Conservation (phyloP, 2,113 vertebrate species). For the Gambusia holbrooki region DNA sequence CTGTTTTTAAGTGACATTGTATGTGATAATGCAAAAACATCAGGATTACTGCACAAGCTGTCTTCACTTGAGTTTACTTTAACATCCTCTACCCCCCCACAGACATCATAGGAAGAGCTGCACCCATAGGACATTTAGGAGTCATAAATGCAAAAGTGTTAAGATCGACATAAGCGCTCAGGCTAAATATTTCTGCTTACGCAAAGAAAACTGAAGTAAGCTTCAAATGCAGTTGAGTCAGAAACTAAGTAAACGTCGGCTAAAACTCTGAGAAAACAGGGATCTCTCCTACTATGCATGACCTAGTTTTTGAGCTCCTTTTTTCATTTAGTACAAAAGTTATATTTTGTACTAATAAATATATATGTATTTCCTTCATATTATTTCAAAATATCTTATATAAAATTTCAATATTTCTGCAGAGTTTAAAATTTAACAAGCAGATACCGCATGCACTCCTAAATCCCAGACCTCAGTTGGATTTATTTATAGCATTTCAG, state of each 20-base stretch:
- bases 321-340: conserved; percentile 8
- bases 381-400: background rate
- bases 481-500: conserved; percentile 23
- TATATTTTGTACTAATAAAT: background rate
- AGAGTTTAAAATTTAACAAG: conserved; percentile 2
- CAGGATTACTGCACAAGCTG: conserved; percentile 40
- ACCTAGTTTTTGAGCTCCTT: background rate
- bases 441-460: conserved; percentile 3
- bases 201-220: conserved; percentile 23
- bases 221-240: conserved; percentile 18
- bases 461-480: conserved; percentile 26
- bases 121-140: conserved; percentile 48
- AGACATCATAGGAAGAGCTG: conserved; percentile 41
- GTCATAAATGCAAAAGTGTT: conserved; percentile 44
- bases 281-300: conserved; percentile 1
- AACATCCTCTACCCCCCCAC: conserved; percentile 4
- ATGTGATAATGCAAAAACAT: conserved; percentile 24
- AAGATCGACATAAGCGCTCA: conserved; percentile 11
- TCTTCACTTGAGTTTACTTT: conserved; percentile 36
- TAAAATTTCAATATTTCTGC: background rate
- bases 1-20: conserved; percentile 33
- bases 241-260: conserved; percentile 25
- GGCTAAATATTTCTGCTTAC: conserved; percentile 35
- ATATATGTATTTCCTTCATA: background rate
- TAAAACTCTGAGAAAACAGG: conserved; percentile 5